Evolutionary conservation across 2,888 invertebrate species (phyloP).

Genomic region (Harpagoxenus sublaevis): DNA sequence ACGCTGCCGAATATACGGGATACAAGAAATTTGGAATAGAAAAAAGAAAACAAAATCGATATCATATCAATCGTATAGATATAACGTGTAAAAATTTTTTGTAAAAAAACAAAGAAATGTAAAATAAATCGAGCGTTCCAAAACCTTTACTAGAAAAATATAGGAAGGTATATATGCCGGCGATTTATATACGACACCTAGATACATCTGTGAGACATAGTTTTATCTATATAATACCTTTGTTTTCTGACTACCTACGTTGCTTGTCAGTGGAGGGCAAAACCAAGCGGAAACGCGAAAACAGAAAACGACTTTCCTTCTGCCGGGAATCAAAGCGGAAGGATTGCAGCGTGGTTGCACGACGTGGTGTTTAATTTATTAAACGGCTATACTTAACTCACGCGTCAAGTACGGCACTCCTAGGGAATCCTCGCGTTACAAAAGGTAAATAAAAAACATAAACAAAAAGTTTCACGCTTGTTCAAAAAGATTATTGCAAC

Average conservation of each 20-base stretch:
- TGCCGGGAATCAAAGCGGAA: neutral
- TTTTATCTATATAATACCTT: neutral
- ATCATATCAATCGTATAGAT: neutral
- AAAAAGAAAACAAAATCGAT: neutral
- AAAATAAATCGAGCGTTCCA: neutral
- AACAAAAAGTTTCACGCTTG: neutral
- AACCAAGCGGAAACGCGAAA: neutral
- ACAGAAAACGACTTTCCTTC: neutral
- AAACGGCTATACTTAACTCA: conserved; percentile 6
- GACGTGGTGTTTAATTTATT: conserved; percentile 21
- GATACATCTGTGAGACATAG: neutral
- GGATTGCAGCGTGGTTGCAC: neutral
- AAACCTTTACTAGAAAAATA: neutral
- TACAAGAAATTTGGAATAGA: neutral
- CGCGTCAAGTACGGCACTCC: conserved; percentile 19
- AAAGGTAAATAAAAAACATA: neutral
- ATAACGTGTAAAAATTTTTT: neutral
- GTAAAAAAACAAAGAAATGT: neutral
- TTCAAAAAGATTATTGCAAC: neutral
- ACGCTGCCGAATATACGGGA: neutral
- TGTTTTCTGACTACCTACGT: conserved; percentile 2
- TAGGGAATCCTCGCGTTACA: neutral
- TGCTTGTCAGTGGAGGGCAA: neutral
- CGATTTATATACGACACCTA: neutral
- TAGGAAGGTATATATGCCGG: neutral